Conservation (phyloP, 1,140 invertebrate genomes). For the Nasonia longicornis region DNA sequence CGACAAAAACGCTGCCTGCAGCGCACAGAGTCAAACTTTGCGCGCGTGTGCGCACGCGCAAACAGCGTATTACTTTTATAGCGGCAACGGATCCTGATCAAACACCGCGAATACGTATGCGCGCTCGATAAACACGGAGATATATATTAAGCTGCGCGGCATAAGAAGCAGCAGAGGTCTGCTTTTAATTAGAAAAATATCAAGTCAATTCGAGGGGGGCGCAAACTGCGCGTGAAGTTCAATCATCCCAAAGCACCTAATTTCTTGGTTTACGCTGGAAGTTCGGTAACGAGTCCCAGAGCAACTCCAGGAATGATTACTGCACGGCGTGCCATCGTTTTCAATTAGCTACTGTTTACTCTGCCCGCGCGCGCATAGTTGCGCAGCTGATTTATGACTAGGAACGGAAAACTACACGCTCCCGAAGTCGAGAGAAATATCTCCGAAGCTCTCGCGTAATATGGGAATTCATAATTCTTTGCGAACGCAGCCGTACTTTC, state of each 20-base stretch:
- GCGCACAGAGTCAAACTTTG: background rate
- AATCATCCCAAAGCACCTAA: constrained; percentile 6
- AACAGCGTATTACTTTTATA: background rate
- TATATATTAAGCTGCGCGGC: too few species aligned
- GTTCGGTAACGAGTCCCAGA: background rate
- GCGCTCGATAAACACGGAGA: too few species aligned
- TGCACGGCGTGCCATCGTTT: constrained; percentile 1
- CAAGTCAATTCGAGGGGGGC: background rate
- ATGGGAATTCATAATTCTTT: background rate
- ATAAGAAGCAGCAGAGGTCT: too few species aligned
- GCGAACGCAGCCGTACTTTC: background rate
- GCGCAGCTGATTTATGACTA: background rate
- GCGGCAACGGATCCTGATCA: too few species aligned
- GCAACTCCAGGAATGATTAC: constrained; percentile 13
- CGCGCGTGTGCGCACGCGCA: too few species aligned
- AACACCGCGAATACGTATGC: too few species aligned
- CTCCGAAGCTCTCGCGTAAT: background rate
- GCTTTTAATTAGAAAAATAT: background rate
- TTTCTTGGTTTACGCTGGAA: constrained; percentile 4
- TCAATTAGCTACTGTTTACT: constrained; percentile 11
- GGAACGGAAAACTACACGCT: background rate
- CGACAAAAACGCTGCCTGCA: too few species aligned
- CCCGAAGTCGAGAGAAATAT: background rate
- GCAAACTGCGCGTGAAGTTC: background rate
- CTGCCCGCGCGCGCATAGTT: background rate